A percentile compares a stretch with the other conserved stretches of the same genome.
Conservation (phyloP, 2,113 vertebrate species). For the Triplophysa rosa region DNA sequence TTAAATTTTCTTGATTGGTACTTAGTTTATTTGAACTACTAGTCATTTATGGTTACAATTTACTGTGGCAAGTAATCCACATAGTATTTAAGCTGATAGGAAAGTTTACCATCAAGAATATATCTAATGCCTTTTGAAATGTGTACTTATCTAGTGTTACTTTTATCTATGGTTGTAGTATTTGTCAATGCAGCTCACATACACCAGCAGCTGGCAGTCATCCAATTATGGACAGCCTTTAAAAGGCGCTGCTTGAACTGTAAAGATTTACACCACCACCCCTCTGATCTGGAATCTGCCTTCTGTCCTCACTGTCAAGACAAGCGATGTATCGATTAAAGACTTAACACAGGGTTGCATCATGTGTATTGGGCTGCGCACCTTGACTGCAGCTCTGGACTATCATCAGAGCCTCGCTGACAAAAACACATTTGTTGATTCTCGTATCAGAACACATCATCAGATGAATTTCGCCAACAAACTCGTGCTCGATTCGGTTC, state of each 20-base stretch:
- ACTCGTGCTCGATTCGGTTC: constrained; percentile 5
- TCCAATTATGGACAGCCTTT: constrained; percentile 76
- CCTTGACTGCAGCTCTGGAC: constrained; percentile 42
- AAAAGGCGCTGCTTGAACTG: constrained; percentile 76
- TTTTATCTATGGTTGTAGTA: constrained; percentile 21
- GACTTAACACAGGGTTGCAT: constrained; percentile 74
- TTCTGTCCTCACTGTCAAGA: constrained; percentile 74
- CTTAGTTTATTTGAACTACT: too few relatives aligned
- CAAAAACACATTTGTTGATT: constrained; percentile 27
- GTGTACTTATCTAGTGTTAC: not conserved
- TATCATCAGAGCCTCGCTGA: constrained; percentile 43
- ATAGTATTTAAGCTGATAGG: too few relatives aligned
- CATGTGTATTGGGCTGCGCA: constrained; percentile 62
- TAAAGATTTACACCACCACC: constrained; percentile 77
- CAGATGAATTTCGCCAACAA: constrained; percentile 16
- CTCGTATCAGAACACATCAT: constrained; percentile 17
- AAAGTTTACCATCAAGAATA: too few relatives aligned
- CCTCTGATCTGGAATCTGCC: constrained; percentile 77
- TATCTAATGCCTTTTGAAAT: too few relatives aligned
- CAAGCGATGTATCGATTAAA: constrained; percentile 80
- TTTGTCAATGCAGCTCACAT: constrained; percentile 69
- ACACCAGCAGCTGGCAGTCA: constrained; percentile 66
- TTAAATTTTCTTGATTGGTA: not conserved
- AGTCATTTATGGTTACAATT: too few relatives aligned
- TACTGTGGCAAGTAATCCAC: too few relatives aligned